These are phyloP conservation scores for Lepeophtheirus nordmannii DNA, from an alignment of 2,888 invertebrate species.

Conservation along the genomic window DNA sequence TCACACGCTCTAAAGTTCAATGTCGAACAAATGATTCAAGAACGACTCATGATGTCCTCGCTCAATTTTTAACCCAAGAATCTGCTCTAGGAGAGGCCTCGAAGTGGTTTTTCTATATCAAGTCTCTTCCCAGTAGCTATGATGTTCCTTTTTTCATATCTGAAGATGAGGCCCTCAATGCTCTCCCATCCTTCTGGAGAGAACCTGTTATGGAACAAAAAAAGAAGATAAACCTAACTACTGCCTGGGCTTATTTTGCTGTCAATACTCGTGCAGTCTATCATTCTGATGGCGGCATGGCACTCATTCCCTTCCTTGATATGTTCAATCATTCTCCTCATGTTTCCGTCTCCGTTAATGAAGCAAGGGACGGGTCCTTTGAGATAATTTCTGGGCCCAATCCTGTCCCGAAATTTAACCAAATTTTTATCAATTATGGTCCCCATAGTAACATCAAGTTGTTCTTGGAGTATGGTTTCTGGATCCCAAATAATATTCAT, in stretches of 20 bases:
- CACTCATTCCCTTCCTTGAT: slow-evolving; percentile 72
- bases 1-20: slow-evolving; percentile 32
- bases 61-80: slow-evolving; percentile 30
- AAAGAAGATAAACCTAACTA: neutral
- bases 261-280: slow-evolving; percentile 74
- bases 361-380: slow-evolving; percentile 37
- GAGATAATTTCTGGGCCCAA: slow-evolving; percentile 40
- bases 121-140: slow-evolving; percentile 48
- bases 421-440: slow-evolving; percentile 80
- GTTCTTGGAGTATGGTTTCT: slow-evolving; percentile 76
- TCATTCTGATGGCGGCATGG: slow-evolving; percentile 40
- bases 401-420: slow-evolving; percentile 32
- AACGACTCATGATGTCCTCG: neutral
- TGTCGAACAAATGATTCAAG: neutral
- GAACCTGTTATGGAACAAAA: neutral
- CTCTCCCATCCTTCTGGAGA: neutral
- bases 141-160: slow-evolving; percentile 12
- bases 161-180: neutral
- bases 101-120: slow-evolving; percentile 48
- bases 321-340: slow-evolving; percentile 64
- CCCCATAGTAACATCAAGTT: slow-evolving; percentile 60
- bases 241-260: slow-evolving; percentile 63
- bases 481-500: slow-evolving; percentile 47
- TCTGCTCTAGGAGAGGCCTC: slow-evolving; percentile 38
- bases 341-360: slow-evolving; percentile 32